These are phyloP conservation scores for Drosophila neoperkinsi DNA, from an alignment of 2,888 invertebrate species.

Conservation along the genomic window DNA sequence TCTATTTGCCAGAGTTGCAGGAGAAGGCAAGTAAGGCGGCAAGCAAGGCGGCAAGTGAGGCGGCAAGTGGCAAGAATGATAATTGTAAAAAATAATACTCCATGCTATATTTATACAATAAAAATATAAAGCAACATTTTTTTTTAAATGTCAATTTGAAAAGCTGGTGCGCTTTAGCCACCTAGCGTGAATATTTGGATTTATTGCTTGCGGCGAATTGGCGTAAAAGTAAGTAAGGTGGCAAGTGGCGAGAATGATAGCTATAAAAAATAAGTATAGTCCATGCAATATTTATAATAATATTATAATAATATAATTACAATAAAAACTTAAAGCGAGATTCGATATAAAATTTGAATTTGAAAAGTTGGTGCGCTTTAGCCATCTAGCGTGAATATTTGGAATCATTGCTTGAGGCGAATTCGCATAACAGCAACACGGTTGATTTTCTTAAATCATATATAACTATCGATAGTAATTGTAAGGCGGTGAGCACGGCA, in stretches of 20 bases:
- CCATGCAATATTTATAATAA: background rate
- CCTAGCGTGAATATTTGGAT: background rate
- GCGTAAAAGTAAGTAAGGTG: background rate
- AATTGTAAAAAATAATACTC: constrained; percentile 16
- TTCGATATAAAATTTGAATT: background rate
- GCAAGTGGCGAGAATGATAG: constrained; percentile 1
- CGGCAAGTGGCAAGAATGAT: background rate
- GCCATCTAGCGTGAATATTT: background rate
- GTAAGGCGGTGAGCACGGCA: background rate
- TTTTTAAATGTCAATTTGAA: constrained; percentile 2
- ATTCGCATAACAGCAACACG: background rate
- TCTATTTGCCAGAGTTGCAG: constrained; percentile 88
- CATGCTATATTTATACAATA: constrained; percentile 1
- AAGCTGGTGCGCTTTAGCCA: background rate
- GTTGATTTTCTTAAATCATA: background rate
- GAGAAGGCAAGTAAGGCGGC: constrained; percentile 22
- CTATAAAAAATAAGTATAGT: constrained; percentile 12
- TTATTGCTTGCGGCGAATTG: background rate
- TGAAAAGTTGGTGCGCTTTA: background rate
- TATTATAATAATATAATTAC: background rate
- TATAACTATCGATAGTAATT: background rate
- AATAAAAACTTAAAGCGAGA: background rate
- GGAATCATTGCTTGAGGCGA: constrained; percentile 1
- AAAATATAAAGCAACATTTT: background rate
- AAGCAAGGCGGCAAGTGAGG: background rate